Percentiles rank a stretch among this genome's conserved stretches.
These are phyloP conservation scores for Dufourea novaeangliae DNA, from an alignment of 1,140 invertebrate genomes.

Conservation along the genomic window DNA sequence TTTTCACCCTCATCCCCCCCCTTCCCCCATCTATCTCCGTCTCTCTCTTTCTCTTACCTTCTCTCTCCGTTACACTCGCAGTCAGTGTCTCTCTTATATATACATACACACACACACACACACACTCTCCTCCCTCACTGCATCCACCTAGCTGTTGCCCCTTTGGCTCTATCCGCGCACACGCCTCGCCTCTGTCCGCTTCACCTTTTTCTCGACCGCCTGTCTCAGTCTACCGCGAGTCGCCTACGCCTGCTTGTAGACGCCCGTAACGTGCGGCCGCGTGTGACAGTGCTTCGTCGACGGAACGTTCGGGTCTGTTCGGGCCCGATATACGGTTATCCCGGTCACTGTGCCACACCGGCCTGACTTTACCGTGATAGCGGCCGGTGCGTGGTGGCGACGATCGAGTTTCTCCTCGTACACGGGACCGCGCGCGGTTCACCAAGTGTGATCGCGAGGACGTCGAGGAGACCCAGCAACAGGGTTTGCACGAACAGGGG, in stretches of 20 bases:
- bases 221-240: conserved; percentile 63
- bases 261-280: conserved; percentile 30
- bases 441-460: too few species aligned
- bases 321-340: background rate
- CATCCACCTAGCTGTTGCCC: conserved; percentile 44
- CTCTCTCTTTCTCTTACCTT: conserved; percentile 34
- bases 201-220: conserved; percentile 44
- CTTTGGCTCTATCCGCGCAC: conserved; percentile 48
- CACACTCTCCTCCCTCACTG: background rate
- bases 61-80: background rate
- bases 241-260: conserved; percentile 47
- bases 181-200: conserved; percentile 46
- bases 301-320: background rate
- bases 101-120: too few species aligned
- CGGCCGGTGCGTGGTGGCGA: conserved; percentile 25
- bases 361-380: conserved; percentile 1
- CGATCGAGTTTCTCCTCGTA: conserved; percentile 24
- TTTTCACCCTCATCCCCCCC: conserved; percentile 12
- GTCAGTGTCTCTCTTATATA: background rate
- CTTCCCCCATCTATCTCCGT: conserved; percentile 14
- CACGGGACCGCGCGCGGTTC: background rate
- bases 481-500: conserved; percentile 19
- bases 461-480: background rate
- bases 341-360: background rate
- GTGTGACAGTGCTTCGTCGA: conserved; percentile 18